These are phyloP conservation scores for Lagocephalus sceleratus DNA, from an alignment of 2,797 vertebrate genomes.

Conservation along the genomic window DNA sequence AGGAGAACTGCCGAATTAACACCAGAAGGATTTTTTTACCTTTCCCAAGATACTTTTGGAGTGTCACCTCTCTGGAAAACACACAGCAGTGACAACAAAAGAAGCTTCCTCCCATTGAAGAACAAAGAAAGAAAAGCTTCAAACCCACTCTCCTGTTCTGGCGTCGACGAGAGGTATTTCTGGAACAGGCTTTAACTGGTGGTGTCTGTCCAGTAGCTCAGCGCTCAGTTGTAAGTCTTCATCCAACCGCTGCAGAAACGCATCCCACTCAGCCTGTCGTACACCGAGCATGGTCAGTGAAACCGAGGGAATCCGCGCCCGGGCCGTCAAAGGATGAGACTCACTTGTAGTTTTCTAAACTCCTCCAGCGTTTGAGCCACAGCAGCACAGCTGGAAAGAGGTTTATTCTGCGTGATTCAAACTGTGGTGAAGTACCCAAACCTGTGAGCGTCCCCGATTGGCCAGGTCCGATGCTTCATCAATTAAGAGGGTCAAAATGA, in stretches of 20 bases:
- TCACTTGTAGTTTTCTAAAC: too few species aligned
- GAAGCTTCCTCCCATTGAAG: too few species aligned
- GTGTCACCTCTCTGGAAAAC: conserved; percentile 28
- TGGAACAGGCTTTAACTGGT: conserved; percentile 25
- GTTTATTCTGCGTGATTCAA: too few species aligned
- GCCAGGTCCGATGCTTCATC: too few species aligned
- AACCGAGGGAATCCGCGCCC: too few species aligned
- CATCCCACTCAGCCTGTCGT: conserved; percentile 54
- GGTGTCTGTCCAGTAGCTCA: conserved; percentile 1
- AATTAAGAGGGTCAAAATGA: too few species aligned
- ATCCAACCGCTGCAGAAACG: conserved; percentile 51
- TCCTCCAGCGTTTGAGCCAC: too few species aligned
- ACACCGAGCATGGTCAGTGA: too few species aligned
- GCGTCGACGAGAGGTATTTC: conserved; percentile 40
- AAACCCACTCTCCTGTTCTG: conserved; percentile 47
- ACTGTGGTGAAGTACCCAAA: too few species aligned
- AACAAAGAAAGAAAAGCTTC: background rate
- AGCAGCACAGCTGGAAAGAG: too few species aligned
- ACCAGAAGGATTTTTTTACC: conserved; percentile 51
- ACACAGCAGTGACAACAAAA: background rate
- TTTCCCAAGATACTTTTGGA: conserved; percentile 43
- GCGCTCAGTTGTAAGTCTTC: conserved; percentile 39
- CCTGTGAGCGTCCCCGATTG: too few species aligned
- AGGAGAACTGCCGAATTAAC: conserved; percentile 59
- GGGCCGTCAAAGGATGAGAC: too few species aligned